Evolutionary conservation across 2,113 vertebrate species (phyloP), one percentile per base, ranked within the genome.

Genomic region (Egretta garzetta): DNA sequence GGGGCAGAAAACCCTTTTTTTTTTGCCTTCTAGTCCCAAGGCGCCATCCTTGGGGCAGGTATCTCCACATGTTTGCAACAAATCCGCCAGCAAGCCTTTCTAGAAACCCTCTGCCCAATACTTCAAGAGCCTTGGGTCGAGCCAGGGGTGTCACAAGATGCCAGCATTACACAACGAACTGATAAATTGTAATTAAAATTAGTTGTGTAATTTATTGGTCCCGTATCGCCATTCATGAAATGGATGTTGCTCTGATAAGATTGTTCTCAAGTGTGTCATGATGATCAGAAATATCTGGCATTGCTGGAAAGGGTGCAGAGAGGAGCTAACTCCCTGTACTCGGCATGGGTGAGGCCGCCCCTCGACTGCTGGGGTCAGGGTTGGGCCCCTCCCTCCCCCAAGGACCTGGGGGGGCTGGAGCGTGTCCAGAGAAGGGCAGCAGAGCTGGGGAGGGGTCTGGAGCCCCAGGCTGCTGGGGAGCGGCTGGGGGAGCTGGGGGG

Each of bases 1-100:
- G 43, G 24, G 37, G 4, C 28, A 63, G 35, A 72, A 87, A 5
- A 0, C 4, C 1, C 1, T 16, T 45, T 27, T 43, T 64, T 59
- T 64, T 59, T 59, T 19, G 3, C 15, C 12, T 2, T 52, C 55
- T 62, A 21, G 3, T 39, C 56, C 45, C 71, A 58, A 71, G 64
- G 10, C 0, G 0, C 27, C 5, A 0, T 23, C 64, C 64, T 3
- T 14, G 10, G 17, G 22, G 13, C 39, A 60, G 62, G 23, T 1
- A 24, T 13, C 39, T 26, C 37, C 59, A 22, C 10, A 1, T 22
- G 24, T 14, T 8, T 30, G 18, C 2, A 3, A 12, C 68, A 59
- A 86, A 28, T 7, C 13, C 56, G 47, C 12, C 27, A 33, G 12
- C 30, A 67, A 88, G 32, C 62, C 83, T 94, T 94, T 76, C 95